Evolutionary conservation across 2,113 vertebrate genomes (phyloP), one percentile per base, ranked within the genome.

Genomic region (Pagrus major): DNA sequence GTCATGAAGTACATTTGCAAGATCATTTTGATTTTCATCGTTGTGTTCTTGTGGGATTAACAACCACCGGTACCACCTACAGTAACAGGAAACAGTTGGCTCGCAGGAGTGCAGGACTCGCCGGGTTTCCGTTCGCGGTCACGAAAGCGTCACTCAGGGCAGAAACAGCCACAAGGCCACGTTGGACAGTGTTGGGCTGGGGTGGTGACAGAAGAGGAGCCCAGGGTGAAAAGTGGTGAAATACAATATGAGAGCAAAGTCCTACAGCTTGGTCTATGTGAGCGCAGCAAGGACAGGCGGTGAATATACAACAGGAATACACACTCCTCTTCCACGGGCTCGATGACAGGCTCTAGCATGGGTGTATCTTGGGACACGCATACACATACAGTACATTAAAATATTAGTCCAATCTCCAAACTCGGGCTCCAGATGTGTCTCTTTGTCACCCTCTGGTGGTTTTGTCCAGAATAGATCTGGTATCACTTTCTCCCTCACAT

Each of bases 381-480:
- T 31, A 78, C 80, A 88, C 71, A 85, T 3, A 83, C 44, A 76
- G 60, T 6, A 78, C 83, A 87, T 37, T n/a, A n/a, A 84, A 75
- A 76, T 68, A 47, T 47, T 47, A 74, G 80, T 86, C 76, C 60
- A 78, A 59, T 80, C 80, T 81, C 51, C 42, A 73, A 51, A 75
- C 33, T 2, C 14, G 27, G 66, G 81, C 72, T 85, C 72, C 70
- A 80, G 56, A 52, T 81, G 68, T 76, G 85, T 86, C 85, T 81
- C 89, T 86, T 81, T 93, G 80, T 92, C 89, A 2, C 91, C 92
- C 85, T 84, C 90, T 92, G 90, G 91, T 93, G 92, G 90, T 84
- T 80, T 61, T 75, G 46, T 87, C 83, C 90, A 86, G 77, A 91
- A 87, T 33, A 41, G 27, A 54, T 88, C 79, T 59, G 52, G 58